Conservation (phyloP, 1,140 invertebrate genomes). For the Cydia fagiglandana region DNA sequence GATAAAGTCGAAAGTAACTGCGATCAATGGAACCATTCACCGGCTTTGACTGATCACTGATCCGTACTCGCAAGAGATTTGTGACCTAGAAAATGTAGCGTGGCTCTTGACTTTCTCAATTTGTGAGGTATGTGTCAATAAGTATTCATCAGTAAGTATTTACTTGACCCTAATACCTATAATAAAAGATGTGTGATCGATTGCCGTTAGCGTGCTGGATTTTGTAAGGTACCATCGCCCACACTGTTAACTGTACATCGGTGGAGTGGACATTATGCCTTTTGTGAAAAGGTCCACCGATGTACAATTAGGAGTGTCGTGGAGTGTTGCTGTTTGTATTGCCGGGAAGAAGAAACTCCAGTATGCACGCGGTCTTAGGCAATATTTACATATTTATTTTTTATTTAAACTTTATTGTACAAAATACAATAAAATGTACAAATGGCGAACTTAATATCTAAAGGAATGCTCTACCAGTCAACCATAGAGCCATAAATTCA, state of each 20-base stretch:
- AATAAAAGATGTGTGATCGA: neutral
- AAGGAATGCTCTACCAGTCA: too few relatives aligned
- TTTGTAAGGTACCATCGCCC: neutral
- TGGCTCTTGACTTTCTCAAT: constrained; percentile 14
- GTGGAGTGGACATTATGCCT: too few relatives aligned
- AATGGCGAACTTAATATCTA: too few relatives aligned
- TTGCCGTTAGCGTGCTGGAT: neutral
- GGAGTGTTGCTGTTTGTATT: neutral
- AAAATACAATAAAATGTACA: too few relatives aligned
- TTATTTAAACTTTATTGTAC: too few relatives aligned
- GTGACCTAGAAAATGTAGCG: constrained; percentile 17
- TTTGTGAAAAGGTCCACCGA: too few relatives aligned
- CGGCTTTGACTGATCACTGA: neutral
- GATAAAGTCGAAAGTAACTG: neutral
- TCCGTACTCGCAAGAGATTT: constrained; percentile 7
- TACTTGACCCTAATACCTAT: neutral
- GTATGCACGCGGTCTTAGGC: neutral
- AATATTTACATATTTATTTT: too few relatives aligned
- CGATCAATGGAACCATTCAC: neutral
- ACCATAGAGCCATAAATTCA: too few relatives aligned
- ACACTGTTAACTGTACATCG: too few relatives aligned
- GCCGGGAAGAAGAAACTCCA: neutral
- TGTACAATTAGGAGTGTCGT: too few relatives aligned
- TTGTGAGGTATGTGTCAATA: neutral
- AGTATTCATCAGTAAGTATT: neutral